phyloP scores from a whole-genome alignment of 2,888 invertebrate genomes.

The Brassicogethes aeneus region DNA sequence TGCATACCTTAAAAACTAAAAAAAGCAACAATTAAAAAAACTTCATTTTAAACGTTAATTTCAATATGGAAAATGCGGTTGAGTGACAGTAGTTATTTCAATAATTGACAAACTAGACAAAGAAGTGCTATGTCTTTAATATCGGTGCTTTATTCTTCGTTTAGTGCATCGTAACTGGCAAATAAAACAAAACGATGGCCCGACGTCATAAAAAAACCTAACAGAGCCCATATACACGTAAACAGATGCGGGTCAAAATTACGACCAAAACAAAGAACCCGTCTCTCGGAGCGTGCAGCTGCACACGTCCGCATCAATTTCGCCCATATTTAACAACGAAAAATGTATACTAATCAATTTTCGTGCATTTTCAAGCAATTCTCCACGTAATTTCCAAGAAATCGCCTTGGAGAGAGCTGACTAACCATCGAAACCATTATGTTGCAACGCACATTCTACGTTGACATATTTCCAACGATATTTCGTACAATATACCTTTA shows the following conservation, averaged over 20 bases:
- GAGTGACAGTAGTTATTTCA: neutral
- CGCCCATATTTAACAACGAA: neutral
- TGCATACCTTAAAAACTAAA: neutral
- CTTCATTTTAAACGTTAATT: neutral
- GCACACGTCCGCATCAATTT: slow-evolving; percentile 2
- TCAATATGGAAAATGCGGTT: neutral
- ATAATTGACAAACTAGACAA: neutral
- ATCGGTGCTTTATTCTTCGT: neutral
- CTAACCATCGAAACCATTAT: neutral
- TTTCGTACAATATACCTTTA: no score
- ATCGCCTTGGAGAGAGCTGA: no score
- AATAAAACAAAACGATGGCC: neutral
- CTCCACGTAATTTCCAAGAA: no score
- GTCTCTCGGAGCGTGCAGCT: slow-evolving; percentile 8
- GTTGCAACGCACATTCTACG: slow-evolving; percentile 7
- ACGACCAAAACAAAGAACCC: slow-evolving; percentile 17
- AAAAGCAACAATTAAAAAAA: neutral
- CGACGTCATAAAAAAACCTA: neutral
- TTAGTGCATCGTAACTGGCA: no score
- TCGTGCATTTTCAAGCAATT: no score
- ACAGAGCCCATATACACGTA: neutral
- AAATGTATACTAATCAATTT: neutral
- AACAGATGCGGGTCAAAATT: slow-evolving; percentile 13
- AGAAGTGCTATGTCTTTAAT: neutral
- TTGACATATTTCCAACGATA: no score